Evolutionary conservation across 2,888 invertebrate species (phyloP).

Genomic region (Hypena proboscidalis): DNA sequence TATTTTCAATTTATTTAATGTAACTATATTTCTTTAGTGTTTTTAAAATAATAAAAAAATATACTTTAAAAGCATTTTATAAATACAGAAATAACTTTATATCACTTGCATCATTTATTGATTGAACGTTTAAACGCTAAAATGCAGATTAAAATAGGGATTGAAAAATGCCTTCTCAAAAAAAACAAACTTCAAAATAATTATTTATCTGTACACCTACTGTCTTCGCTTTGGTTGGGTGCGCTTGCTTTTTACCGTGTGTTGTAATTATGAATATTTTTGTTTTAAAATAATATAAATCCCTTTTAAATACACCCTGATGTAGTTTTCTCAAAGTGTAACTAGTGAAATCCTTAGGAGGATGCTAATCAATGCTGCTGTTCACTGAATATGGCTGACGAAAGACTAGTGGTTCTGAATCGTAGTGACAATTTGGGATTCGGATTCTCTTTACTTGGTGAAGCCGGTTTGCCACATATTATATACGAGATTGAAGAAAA

Average conservation of each 20-base stretch:
- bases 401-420: slow-evolving; percentile 94
- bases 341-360: slow-evolving; percentile 67
- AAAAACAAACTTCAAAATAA: slow-evolving; percentile 36
- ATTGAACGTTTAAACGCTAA: too few species aligned
- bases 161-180: slow-evolving; percentile 23
- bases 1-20: too few species aligned
- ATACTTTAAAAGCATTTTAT: too few species aligned
- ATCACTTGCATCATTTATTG: too few species aligned
- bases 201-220: slow-evolving; percentile 55
- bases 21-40: too few species aligned
- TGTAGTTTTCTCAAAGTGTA: slow-evolving; percentile 64
- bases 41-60: too few species aligned
- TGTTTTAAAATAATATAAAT: slow-evolving; percentile 59
- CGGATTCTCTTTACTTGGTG: slow-evolving; percentile 95
- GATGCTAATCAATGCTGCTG: slow-evolving; percentile 80
- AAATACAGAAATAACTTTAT: too few species aligned
- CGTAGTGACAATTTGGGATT: slow-evolving; percentile 95
- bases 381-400: slow-evolving; percentile 92
- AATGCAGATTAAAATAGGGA: too few species aligned
- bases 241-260: slow-evolving; percentile 75
- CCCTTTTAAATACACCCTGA: slow-evolving; percentile 48
- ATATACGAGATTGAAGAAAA: slow-evolving; percentile 97
- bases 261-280: slow-evolving; percentile 72
- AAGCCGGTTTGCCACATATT: slow-evolving; percentile 96
- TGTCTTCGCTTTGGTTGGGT: slow-evolving; percentile 78